Conservation (phyloP, 2,888 invertebrate species). For the Lasioglossum figueresi region DNA sequence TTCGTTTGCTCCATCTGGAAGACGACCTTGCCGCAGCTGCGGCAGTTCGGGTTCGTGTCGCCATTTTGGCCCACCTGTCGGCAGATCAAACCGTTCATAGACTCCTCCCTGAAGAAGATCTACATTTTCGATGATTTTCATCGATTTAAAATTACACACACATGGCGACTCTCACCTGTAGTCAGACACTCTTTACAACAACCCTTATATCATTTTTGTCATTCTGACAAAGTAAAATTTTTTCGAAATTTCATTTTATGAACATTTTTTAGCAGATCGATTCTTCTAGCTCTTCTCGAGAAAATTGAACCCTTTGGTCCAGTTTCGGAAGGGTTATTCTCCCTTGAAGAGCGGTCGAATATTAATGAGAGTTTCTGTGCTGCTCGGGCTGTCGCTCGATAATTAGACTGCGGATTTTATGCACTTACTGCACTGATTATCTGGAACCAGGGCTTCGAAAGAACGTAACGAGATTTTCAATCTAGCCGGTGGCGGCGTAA, state of each 20-base stretch:
- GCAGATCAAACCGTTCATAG: conserved; percentile 11
- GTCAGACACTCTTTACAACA: too few relatives aligned
- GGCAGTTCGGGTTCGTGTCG: conserved; percentile 89
- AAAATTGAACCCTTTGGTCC: neutral
- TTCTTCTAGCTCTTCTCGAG: neutral
- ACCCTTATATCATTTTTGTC: neutral
- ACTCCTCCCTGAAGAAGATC: neutral
- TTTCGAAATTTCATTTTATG: neutral
- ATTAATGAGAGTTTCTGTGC: neutral
- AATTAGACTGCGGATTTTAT: conserved; percentile 3
- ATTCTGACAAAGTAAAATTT: neutral
- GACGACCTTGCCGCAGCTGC: conserved; percentile 94
- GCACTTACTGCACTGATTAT: conserved; percentile 1
- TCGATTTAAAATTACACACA: too few relatives aligned
- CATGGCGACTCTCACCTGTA: neutral
- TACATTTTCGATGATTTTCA: neutral
- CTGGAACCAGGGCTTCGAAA: neutral
- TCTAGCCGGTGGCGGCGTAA: neutral
- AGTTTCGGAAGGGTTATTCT: neutral
- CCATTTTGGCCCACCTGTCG: conserved; percentile 82
- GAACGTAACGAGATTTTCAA: neutral
- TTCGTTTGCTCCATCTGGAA: conserved; percentile 99
- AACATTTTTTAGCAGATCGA: neutral
- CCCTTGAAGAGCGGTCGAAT: neutral
- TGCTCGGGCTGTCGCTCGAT: neutral